Evolutionary conservation across 2,888 invertebrate species (phyloP).

Genomic region (Mesorhabditis spiculigera): DNA sequence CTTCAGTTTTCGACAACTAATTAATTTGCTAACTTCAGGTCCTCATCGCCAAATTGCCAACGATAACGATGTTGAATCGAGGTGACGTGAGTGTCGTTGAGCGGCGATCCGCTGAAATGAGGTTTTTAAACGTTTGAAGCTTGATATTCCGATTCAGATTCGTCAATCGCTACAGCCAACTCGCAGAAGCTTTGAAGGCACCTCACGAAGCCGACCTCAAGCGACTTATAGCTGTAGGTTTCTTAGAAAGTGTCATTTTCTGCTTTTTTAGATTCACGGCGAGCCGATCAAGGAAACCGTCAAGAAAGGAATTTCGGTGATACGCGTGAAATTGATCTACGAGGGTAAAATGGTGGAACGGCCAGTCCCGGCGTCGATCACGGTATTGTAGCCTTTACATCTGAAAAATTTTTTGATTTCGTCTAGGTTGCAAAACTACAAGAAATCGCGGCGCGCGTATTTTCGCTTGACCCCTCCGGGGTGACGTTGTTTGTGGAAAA

Average conservation of each 20-base stretch:
- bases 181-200: conserved; percentile 14
- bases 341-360: not conserved
- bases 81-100: conserved; percentile 38
- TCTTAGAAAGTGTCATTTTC: not conserved
- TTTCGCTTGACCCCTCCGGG: not conserved
- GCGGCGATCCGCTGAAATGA: conserved; percentile 28
- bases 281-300: not conserved
- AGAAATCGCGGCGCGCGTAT: not conserved
- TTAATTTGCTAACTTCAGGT: too few relatives aligned
- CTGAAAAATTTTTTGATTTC: not conserved
- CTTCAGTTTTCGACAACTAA: too few relatives aligned
- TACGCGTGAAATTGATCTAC: not conserved
- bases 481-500: not conserved
- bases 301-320: not conserved
- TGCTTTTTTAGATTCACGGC: not conserved
- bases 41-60: conserved; percentile 37
- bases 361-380: not conserved
- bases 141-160: conserved; percentile 23
- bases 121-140: too few relatives aligned
- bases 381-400: not conserved
- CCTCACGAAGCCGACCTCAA: conserved; percentile 28
- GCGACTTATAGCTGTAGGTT: conserved; percentile 22
- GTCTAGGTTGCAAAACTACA: not conserved
- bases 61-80: conserved; percentile 32
- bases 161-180: conserved; percentile 32